A percentile compares a stretch with the other conserved stretches of the same genome.
These are phyloP conservation scores for Dione juno DNA, from an alignment of 2,888 invertebrate genomes.

Conservation along the genomic window DNA sequence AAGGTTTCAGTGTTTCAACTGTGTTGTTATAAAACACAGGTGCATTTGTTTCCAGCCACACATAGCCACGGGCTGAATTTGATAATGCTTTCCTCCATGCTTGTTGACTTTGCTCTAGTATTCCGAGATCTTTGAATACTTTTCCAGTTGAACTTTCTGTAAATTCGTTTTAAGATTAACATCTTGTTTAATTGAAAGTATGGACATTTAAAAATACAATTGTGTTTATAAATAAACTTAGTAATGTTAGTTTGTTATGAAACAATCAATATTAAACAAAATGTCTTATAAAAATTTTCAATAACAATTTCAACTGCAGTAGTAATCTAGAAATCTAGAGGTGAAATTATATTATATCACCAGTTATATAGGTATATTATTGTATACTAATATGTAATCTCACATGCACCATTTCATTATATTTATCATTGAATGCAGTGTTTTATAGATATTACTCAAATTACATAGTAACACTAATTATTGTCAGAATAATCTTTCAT, in stretches of 20 bases:
- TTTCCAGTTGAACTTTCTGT: constrained; percentile 86
- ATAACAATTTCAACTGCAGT: no score
- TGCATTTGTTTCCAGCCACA: constrained; percentile 86
- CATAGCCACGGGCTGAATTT: constrained; percentile 85
- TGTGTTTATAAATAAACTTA: no score
- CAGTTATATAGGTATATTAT: no score
- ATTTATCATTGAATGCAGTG: not conserved
- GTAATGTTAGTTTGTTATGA: no score
- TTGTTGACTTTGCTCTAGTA: constrained; percentile 85
- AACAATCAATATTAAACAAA: no score
- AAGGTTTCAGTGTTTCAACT: constrained; percentile 84
- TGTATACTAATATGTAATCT: no score
- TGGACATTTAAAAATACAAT: no score
- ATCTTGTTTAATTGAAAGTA: no score
- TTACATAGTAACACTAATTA: not conserved
- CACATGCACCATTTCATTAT: not conserved
- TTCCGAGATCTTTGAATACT: constrained; percentile 86
- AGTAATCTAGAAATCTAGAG: no score
- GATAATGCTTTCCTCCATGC: constrained; percentile 85
- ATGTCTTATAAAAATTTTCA: no score
- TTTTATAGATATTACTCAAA: not conserved
- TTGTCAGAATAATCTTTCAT: not conserved
- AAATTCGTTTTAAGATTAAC: constrained; percentile 7
- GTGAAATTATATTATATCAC: no score
- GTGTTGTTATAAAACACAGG: constrained; percentile 86